Conservation (phyloP, 2,797 vertebrate genomes). For the Telmatherina bonti region DNA sequence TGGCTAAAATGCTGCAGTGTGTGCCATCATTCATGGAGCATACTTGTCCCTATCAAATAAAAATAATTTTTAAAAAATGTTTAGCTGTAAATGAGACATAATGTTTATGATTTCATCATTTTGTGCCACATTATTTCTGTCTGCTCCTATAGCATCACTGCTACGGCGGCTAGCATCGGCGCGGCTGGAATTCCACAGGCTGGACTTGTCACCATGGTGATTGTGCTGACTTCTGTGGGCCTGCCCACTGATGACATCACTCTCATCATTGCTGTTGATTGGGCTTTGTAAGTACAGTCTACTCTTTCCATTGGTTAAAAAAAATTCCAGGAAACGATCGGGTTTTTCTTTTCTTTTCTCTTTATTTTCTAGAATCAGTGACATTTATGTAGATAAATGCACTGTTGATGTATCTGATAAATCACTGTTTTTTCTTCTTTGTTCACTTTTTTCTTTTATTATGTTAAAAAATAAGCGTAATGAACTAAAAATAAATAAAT, state of each 20-base stretch:
- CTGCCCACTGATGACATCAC: conserved; percentile 98
- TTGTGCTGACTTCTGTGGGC: conserved; percentile 96
- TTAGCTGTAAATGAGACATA: too few species aligned
- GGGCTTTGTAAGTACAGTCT: conserved; percentile 92
- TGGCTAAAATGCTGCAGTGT: too few species aligned
- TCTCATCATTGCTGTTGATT: conserved; percentile 95
- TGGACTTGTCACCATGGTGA: conserved; percentile 99
- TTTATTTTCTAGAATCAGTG: too few species aligned
- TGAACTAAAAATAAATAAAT: too few species aligned
- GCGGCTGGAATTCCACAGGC: too few species aligned
- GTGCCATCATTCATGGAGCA: too few species aligned
- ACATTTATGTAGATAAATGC: not conserved
- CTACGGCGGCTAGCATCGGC: too few species aligned
- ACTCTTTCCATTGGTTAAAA: not conserved
- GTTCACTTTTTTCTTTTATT: too few species aligned
- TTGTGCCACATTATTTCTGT: not conserved
- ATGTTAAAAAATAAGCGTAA: too few species aligned
- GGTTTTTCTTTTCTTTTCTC: too few species aligned
- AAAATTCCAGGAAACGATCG: not conserved
- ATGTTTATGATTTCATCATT: not conserved
- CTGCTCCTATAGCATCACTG: conserved; percentile 89
- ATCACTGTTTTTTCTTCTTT: not conserved
- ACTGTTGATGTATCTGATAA: not conserved
- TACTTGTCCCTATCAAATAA: too few species aligned
- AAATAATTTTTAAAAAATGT: too few species aligned